Base-by-base conservation (phyloP, 2,113 vertebrate genomes). In the Dromiciops gliroides region DNA sequence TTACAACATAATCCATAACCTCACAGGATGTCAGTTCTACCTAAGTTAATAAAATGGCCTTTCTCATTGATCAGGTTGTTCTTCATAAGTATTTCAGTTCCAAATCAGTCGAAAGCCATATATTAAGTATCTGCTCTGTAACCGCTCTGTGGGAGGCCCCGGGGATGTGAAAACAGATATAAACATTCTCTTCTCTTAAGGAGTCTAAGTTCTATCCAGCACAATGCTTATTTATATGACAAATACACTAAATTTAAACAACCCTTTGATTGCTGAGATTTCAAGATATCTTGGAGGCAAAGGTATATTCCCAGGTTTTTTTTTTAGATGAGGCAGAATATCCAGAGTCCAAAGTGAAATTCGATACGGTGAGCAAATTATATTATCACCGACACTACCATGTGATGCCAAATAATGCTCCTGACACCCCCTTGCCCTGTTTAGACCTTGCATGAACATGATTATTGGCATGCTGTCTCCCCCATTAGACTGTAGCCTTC, bases 41-140 rank as follows among this genome's bases (percentile, higher is more conserved):
- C 89, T 60, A 51, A 95, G 91, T 96, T 95, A 89, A 94, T 22
- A 93, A 92, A 19, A 6, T 26, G 8, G 23, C 16, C 23, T 37
- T 6, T 83, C 6, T 44, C 50, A 90, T 88, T 94, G 95, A 96
- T 92, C 94, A 96, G 91, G 26, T 83, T 51, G 94, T 93, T 93
- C 56, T 94, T 93, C 90, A 96, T 31, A 91, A 51, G 28, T 22
- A 89, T 96, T 95, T n/a, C 92, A 95, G 89, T n/a, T 75, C n/a
- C 67, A 44, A 8, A 75, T 22, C 6, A 83, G 67, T 44, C 14
- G 7, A 83, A 83, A 83, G 9, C 7, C 16, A 44, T 83, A 23
- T 23, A 22, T 83, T 83, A 23, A 44, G 67, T 83, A 44, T 7
- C 37, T 83, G 67, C 7, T 44, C 16, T 6, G 37, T 16, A 6